These are phyloP conservation scores for Dinothrombium tinctorium DNA, from an alignment of 1,140 invertebrate species.

Conservation along the genomic window DNA sequence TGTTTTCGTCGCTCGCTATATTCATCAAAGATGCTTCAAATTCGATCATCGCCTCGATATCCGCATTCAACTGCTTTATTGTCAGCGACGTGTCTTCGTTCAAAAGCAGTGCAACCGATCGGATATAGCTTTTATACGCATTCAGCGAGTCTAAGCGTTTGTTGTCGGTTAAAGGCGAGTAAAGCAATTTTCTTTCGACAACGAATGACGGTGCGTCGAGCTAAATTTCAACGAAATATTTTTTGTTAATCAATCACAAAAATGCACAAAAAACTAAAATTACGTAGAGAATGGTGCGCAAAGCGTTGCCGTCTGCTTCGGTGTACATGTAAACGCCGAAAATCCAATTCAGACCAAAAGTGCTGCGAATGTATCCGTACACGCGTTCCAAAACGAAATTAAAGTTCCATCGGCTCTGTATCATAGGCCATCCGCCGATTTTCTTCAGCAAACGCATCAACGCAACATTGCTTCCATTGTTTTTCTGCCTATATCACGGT, in stretches of 20 bases:
- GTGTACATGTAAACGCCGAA: not conserved
- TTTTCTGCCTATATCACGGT: too few relatives aligned
- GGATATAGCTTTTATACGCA: not conserved
- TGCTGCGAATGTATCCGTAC: not conserved
- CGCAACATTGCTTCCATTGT: too few relatives aligned
- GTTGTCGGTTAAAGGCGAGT: not conserved
- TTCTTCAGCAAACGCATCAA: not conserved
- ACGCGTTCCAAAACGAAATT: not conserved
- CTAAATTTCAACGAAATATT: not conserved
- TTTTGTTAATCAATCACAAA: not conserved
- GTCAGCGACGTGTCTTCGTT: not conserved
- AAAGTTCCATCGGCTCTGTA: not conserved
- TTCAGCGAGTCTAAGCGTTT: not conserved
- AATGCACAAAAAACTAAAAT: not conserved
- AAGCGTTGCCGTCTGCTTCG: not conserved
- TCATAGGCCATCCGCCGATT: slow-evolving; percentile 10
- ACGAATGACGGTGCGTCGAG: not conserved
- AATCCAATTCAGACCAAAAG: not conserved
- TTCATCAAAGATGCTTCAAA: slow-evolving; percentile 28
- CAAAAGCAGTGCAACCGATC: not conserved
- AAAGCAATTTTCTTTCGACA: not conserved
- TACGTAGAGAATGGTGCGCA: not conserved
- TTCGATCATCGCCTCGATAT: slow-evolving; percentile 21
- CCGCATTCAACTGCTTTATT: not conserved
- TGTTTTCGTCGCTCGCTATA: slow-evolving; percentile 18